phyloP scores from a whole-genome alignment of 2,113 vertebrate genomes.

The human (Homo sapiens) region DNA sequence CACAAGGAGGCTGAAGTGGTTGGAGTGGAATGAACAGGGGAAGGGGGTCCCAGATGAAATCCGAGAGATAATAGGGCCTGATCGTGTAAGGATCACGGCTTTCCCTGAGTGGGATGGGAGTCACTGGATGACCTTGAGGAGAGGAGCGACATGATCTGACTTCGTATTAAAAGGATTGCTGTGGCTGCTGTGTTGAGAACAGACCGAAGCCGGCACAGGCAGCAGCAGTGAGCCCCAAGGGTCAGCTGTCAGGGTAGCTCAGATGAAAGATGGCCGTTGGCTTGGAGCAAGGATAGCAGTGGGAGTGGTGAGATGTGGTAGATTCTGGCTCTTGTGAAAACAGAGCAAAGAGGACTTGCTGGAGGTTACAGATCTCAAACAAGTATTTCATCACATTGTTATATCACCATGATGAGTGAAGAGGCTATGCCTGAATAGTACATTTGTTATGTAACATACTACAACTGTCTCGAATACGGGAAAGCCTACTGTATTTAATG shows the following conservation, averaged over 20 bases:
- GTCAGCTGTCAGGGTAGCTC: neutral
- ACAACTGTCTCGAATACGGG: neutral
- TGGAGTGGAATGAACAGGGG: neutral
- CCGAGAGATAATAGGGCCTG: neutral
- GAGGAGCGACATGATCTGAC: neutral
- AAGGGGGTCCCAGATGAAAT: neutral
- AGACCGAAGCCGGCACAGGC: neutral
- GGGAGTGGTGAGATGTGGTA: neutral
- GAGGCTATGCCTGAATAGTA: neutral
- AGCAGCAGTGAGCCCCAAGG: neutral
- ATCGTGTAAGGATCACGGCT: neutral
- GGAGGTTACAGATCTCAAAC: neutral
- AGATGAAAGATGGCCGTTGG: neutral
- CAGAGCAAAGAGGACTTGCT: neutral
- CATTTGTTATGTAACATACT: neutral
- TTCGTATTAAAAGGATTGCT: neutral
- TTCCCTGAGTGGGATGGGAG: neutral
- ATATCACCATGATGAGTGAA: neutral
- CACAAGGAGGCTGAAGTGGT: neutral
- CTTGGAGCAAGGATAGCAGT: neutral
- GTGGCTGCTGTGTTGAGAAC: neutral
- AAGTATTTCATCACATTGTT: neutral
- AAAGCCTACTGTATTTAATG: neutral
- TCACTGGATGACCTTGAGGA: accelerated
- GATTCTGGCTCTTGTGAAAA: neutral